Conservation (phyloP, 2,113 vertebrate genomes). For the Notothenia rossii region DNA sequence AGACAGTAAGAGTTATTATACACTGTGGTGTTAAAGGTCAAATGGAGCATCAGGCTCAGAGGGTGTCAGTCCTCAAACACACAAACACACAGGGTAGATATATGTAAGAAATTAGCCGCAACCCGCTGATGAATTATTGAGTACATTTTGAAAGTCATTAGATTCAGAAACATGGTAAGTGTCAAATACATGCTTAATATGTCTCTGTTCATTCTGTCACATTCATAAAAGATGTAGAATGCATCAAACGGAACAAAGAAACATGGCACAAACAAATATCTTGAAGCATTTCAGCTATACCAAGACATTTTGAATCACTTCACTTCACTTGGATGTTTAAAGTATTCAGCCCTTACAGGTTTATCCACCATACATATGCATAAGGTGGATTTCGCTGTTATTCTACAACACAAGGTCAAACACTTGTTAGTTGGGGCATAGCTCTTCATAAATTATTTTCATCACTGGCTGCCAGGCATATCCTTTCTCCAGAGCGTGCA, state of each 20-base stretch:
- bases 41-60: constrained; percentile 71
- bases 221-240: not conserved
- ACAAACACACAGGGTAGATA: constrained; percentile 41
- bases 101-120: constrained; percentile 40
- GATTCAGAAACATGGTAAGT: constrained; percentile 3
- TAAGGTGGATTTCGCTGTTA: constrained; percentile 19
- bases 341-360: constrained; percentile 28
- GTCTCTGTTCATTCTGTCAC: not conserved
- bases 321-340: not conserved
- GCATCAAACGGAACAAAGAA: not conserved
- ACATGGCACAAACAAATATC: not conserved
- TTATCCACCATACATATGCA: constrained; percentile 44
- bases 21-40: constrained; percentile 82
- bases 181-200: not conserved
- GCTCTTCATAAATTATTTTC: constrained; percentile 52
- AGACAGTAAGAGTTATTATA: constrained; percentile 94
- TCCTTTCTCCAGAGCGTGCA: constrained; percentile 38
- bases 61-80: constrained; percentile 70
- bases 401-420: constrained; percentile 67
- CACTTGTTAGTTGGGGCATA: constrained; percentile 46
- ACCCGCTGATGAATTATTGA: constrained; percentile 16
- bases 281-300: not conserved
- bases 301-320: constrained; percentile 26
- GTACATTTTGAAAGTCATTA: not conserved
- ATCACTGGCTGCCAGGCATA: constrained; percentile 55